Evolutionary conservation across 2,888 invertebrate genomes (phyloP).

Genomic region (Sinelater perroti): DNA sequence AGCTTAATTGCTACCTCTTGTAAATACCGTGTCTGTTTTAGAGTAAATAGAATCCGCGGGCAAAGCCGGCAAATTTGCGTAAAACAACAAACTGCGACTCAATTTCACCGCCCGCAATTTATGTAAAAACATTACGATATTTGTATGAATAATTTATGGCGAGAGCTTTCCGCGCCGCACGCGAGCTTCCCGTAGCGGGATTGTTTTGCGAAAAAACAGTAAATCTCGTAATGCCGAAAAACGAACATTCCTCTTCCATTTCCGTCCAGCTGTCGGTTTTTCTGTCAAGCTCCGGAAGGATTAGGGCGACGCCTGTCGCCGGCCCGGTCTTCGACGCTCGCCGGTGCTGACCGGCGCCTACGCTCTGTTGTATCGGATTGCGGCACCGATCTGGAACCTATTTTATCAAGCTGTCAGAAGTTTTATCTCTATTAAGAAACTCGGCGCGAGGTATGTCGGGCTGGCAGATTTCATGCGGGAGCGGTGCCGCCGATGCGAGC

Average conservation of each 20-base stretch:
- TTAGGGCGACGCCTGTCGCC: constrained; percentile 34
- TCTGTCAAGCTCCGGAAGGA: constrained; percentile 34
- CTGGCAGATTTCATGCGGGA: constrained; percentile 4
- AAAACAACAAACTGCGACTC: too few species aligned
- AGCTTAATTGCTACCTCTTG: too few species aligned
- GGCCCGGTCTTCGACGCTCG: constrained; percentile 25
- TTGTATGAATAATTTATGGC: constrained; percentile 18
- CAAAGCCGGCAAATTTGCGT: too few species aligned
- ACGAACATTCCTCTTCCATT: constrained; percentile 18
- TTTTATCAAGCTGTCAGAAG: constrained; percentile 33
- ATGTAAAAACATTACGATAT: constrained; percentile 3
- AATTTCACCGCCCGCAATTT: too few species aligned
- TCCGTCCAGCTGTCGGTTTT: constrained; percentile 32
- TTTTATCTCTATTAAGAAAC: constrained; percentile 24
- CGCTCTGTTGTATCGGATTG: constrained; percentile 29
- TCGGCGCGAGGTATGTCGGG: constrained; percentile 9
- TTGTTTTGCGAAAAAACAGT: constrained; percentile 20
- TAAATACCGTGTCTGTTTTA: too few species aligned
- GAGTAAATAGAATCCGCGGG: too few species aligned
- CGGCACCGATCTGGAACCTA: constrained; percentile 31
- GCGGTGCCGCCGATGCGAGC: too few species aligned
- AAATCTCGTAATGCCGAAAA: constrained; percentile 26
- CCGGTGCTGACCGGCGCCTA: constrained; percentile 33
- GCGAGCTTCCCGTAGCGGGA: constrained; percentile 6
- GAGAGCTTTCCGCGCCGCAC: not conserved